Evolutionary conservation across 2,113 vertebrate species (phyloP).

Genomic region (Myotis davidii): DNA sequence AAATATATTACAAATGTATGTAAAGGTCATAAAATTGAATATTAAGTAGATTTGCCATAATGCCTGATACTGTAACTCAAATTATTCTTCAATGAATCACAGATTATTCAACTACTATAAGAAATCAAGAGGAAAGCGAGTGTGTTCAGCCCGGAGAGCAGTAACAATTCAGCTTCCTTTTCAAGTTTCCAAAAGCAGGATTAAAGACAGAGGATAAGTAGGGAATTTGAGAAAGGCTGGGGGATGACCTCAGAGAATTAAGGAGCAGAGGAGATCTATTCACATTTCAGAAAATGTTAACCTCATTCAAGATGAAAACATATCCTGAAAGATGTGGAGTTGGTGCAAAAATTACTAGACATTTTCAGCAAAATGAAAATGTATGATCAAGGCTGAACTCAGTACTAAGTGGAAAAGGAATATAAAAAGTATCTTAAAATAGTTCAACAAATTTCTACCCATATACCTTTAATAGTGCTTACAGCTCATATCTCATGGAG

Average conservation of each 20-base stretch:
- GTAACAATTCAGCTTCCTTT: background rate
- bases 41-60: background rate
- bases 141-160: background rate
- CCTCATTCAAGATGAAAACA: conserved; percentile 1
- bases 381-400: background rate
- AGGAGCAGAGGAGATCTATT: background rate
- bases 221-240: background rate
- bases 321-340: background rate
- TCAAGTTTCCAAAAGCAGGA: background rate
- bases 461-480: background rate
- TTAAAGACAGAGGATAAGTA: background rate
- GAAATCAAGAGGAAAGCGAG: background rate
- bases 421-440: background rate
- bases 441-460: background rate
- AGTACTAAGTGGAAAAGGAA: background rate
- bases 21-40: conserved; percentile 12
- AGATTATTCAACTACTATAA: background rate
- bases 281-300: conserved; percentile 18
- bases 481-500: background rate
- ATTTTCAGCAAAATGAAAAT: conserved; percentile 30
- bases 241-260: background rate
- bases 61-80: background rate
- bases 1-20: background rate
- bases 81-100: background rate
- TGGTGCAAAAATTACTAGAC: background rate